These are phyloP conservation scores for Nomada ferruginata DNA, from an alignment of 2,888 invertebrate genomes.

Conservation along the genomic window DNA sequence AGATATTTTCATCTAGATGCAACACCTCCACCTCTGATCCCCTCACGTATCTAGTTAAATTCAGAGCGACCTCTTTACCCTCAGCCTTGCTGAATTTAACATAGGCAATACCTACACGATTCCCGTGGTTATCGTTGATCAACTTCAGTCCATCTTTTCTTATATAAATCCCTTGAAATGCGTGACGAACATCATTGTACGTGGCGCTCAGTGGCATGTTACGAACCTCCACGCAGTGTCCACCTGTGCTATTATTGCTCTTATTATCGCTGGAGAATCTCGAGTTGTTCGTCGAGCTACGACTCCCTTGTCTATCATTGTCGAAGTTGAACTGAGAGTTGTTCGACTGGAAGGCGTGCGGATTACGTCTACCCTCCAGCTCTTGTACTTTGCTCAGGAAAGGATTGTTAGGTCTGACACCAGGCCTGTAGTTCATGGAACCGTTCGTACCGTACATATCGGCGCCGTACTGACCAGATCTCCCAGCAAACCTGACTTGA, in stretches of 20 bases:
- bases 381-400: constrained; percentile 80
- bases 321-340: constrained; percentile 71
- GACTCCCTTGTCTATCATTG: constrained; percentile 73
- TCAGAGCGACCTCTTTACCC: constrained; percentile 90
- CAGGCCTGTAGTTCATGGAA: constrained; percentile 60
- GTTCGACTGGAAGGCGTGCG: constrained; percentile 85
- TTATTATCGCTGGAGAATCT: constrained; percentile 69
- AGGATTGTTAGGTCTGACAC: constrained; percentile 67
- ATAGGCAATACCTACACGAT: constrained; percentile 91
- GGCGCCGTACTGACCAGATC: constrained; percentile 73
- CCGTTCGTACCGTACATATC: constrained; percentile 57
- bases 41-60: constrained; percentile 87
- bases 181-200: constrained; percentile 92
- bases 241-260: constrained; percentile 51
- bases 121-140: constrained; percentile 92
- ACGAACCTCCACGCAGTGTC: constrained; percentile 89
- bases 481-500: constrained; percentile 70
- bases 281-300: constrained; percentile 62
- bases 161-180: constrained; percentile 91
- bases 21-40: constrained; percentile 89
- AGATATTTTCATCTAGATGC: constrained; percentile 89
- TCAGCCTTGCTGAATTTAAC: constrained; percentile 90
- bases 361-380: constrained; percentile 86
- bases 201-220: constrained; percentile 91
- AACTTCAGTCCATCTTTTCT: constrained; percentile 94